Evolutionary conservation across 2,113 vertebrate genomes (phyloP).

Genomic region (Prionailurus bengalensis): DNA sequence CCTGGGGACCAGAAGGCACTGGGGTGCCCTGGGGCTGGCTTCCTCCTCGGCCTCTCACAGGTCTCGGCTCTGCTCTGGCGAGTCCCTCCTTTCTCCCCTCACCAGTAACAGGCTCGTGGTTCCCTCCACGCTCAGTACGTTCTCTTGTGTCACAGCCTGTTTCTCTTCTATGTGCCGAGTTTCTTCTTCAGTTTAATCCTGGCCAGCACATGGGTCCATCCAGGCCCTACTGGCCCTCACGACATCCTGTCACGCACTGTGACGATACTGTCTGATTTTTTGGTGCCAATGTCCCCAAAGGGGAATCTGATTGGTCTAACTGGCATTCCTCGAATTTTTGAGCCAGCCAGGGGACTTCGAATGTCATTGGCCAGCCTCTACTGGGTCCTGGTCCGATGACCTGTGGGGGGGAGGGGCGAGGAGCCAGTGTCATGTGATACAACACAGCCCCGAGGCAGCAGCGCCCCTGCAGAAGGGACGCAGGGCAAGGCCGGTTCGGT

Average conservation of each 20-base stretch:
- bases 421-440: background rate
- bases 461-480: background rate
- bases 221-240: background rate
- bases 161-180: background rate
- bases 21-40: background rate
- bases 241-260: background rate
- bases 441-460: background rate
- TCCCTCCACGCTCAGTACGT: fast-evolving
- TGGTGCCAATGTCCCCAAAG: background rate
- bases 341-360: background rate
- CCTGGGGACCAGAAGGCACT: fast-evolving
- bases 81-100: background rate
- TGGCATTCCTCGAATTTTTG: slow-evolving; percentile 10
- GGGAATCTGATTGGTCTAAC: background rate
- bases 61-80: background rate
- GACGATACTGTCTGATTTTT: background rate
- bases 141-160: background rate
- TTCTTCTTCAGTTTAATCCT: background rate
- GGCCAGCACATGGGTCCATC: background rate
- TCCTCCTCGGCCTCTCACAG: background rate
- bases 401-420: background rate
- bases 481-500: background rate
- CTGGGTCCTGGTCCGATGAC: background rate
- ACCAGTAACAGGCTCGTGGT: background rate
- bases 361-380: background rate